Conservation (phyloP, 2,113 vertebrate species). For the Dromiciops gliroides region DNA sequence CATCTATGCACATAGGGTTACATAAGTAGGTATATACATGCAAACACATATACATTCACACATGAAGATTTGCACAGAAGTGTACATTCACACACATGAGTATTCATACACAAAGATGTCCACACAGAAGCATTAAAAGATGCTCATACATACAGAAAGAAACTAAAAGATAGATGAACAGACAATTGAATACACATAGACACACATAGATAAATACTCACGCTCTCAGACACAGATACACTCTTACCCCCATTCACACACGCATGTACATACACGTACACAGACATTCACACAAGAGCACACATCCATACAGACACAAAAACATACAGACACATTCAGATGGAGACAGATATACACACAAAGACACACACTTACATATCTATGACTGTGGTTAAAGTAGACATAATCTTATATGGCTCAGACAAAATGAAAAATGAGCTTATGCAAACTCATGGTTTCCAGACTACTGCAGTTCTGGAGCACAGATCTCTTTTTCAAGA, state of each 20-base stretch:
- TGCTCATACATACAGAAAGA: neutral
- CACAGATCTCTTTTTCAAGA: constrained; percentile 63
- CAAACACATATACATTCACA: neutral
- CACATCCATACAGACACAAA: neutral
- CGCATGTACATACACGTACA: neutral
- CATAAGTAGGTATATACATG: neutral
- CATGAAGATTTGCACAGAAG: neutral
- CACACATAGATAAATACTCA: neutral
- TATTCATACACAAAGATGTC: neutral
- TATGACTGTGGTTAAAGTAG: constrained; percentile 67
- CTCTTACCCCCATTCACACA: neutral
- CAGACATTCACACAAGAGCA: neutral
- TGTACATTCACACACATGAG: neutral
- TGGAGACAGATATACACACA: neutral
- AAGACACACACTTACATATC: neutral
- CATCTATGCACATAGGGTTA: neutral
- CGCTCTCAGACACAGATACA: neutral
- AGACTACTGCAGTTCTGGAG: constrained; percentile 59
- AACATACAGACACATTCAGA: neutral
- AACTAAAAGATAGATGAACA: neutral
- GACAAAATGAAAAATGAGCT: constrained; percentile 68
- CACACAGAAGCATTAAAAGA: neutral
- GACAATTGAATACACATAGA: neutral
- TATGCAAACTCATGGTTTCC: constrained; percentile 69
- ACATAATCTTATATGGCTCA: constrained; percentile 73